Base-by-base conservation (phyloP, 2,113 vertebrate genomes). In the Chionis minor region DNA sequence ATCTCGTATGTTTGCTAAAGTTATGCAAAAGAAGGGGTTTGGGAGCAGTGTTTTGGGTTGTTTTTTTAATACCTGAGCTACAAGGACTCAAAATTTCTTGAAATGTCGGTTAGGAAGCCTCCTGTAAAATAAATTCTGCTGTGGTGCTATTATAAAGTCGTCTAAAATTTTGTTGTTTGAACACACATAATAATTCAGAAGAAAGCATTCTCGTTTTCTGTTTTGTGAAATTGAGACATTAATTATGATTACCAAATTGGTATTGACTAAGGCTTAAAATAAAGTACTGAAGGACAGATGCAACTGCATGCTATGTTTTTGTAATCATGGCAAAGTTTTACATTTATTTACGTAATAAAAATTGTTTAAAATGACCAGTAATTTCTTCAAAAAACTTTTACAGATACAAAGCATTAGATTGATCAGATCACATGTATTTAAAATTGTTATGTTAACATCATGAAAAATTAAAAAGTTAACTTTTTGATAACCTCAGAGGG, bases 91-190 rank as follows among this genome's bases (percentile, higher is more conserved):
- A 63, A 56, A 74, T 77, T 87, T 69, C 63, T 86, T 78, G 81
- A 91, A 96, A 86, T 83, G 59, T 66, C 56, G 44, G 23, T 92
- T 90, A 72, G 65, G 56, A 92, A 92, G 28, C 44, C 22, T 90
- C n/a, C 32, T 44, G 62, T 85, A 87, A 86, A 35, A 70, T 75
- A 70, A 81, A 73, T 67, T 96, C 26, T 86, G 47, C 18, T 80
- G n/a, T 65, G 93, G 35, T 85, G 45, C 86, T 92, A 3, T 18
- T 86, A 42, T 63, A 49, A 75, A 92, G 65, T 65, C 3, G 44
- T 78, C 66, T 96, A 74, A 94, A 91, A 84, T 86, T 80, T 93
- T 85, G 52, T 15, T 19, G 27, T 90, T 90, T 93, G 71, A 91
- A 73, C 67, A 52, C 66, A 42, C 44, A 56, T 20, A 90, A 45